Evolutionary conservation across 2,888 invertebrate species (phyloP), one percentile per base, ranked within the genome.

Genomic region (Acanthococcus lagerstroemiae): DNA sequence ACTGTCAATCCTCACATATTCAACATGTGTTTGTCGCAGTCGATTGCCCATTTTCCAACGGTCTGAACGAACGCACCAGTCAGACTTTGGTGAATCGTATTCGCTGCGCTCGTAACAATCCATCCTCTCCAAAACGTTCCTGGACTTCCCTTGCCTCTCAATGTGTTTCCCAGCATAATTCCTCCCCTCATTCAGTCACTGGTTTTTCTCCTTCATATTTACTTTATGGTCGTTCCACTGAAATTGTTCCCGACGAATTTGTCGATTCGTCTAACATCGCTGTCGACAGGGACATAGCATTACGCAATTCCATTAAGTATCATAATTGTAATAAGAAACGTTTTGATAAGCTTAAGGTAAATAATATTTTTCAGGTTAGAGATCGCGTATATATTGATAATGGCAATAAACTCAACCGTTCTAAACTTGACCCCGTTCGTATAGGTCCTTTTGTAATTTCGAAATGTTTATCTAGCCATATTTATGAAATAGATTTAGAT

Each of bases 121-220:
- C 37, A 37, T 4, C 26, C 45, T n/a, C 9, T 45, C 4, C n/a
- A 4, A 55, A 26, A 65, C n/a, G 37, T n/a, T n/a, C 70, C 60
- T 71, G 70, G 70, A 61, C 70, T 65, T 68, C 69, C 17, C 66
- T 70, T 55, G 69, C 71, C 37, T 61, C 65, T 48, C 48, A 70
- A 65, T 69, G 69, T 37, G 67, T 65, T 9, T 48, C 50, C 1
- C 66, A 57, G 58, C 70, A 70, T 55, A 70, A 70, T 55, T 65
- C 58, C 55, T 68, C 68, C 24, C 61, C 65, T 66, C 37, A 37
- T 37, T 37, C 37, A 37, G 37, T 37, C 37, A 37, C 37, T 37
- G 37, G 37, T 37, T 37, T 37, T 37, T 37, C 37, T 37, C 37
- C 37, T 37, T 37, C 37, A 37, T 37, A 37, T 15, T 37, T 37